Conservation (phyloP, 2,888 invertebrate genomes). For the Papilio demoleus region DNA sequence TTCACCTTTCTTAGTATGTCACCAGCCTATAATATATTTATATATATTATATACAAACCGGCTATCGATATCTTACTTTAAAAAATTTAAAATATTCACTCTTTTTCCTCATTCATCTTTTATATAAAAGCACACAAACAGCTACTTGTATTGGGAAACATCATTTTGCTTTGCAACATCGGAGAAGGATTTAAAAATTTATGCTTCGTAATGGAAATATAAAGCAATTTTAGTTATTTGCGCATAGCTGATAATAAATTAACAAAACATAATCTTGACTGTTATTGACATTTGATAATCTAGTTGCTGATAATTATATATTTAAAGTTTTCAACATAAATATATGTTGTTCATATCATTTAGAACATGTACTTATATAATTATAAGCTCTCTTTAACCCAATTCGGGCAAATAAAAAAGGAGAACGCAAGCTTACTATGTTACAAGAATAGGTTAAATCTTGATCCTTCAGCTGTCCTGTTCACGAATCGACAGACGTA, state of each 20-base stretch:
- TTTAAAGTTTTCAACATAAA: too few species aligned
- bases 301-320: background rate
- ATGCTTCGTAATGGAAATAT: slow-evolving; percentile 3
- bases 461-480: background rate
- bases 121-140: background rate
- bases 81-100: background rate
- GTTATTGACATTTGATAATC: background rate
- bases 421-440: background rate
- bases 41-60: background rate
- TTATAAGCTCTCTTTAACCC: background rate
- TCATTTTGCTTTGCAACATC: slow-evolving; percentile 1
- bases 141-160: slow-evolving; percentile 3
- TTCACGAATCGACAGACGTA: too few species aligned
- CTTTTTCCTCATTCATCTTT: background rate
- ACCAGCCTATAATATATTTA: background rate
- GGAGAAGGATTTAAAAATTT: slow-evolving; percentile 7
- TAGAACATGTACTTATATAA: background rate
- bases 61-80: background rate
- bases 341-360: background rate
- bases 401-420: background rate
- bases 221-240: background rate
- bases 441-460: background rate
- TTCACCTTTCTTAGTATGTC: background rate
- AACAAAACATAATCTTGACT: slow-evolving; percentile 11
- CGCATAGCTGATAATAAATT: background rate